Base-by-base conservation (phyloP, 1,140 invertebrate species). In the Mercenaria mercenaria region DNA sequence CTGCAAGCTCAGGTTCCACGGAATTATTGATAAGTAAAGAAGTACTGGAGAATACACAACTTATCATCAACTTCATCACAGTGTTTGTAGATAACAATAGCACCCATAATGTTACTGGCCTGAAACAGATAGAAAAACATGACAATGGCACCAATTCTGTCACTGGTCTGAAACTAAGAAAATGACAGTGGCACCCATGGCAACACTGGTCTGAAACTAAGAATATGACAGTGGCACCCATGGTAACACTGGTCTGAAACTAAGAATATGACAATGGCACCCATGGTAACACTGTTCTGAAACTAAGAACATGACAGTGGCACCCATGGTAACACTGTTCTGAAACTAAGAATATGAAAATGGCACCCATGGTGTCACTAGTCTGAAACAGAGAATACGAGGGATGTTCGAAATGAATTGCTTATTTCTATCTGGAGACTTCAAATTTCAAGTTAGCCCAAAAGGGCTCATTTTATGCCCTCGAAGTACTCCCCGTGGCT, bases 11-110 rank as follows among this genome's bases (percentile, higher is more conserved):
- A 0, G 92, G 91, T 15, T 85, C 41, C n/a, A 93, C 92, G 18
- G 94, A 94, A 88, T 95, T 95, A 86, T 95, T 95, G 37, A 95
- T 92, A 80, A 95, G 88, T n/a, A 95, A 64, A 20, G 93, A 91
- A 10, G 93, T 90, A n/a, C 92, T 91, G 59, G 94, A 90, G 90
- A 95, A 95, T 52, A 93, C 93, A 85, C 93, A 94, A 72, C 92
- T 94, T n/a, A 74, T 83, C 10, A 91, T 87, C 23, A 94, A 77
- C 56, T 93, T 93, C 84, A 91, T 77, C 0, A 93, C 92, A 18
- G 93, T 76, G 34, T 92, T 85, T 10, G 92, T 13, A n/a, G 90
- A 15, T n/a, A 95, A 67, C 32, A 95, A 69, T 8, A 91, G 32
- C 6, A 86, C 80, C 94, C 94, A 94, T 76, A 95, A 74, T 61